Conservation (phyloP, 2,113 vertebrate genomes). For the Oryzias celebensis region DNA sequence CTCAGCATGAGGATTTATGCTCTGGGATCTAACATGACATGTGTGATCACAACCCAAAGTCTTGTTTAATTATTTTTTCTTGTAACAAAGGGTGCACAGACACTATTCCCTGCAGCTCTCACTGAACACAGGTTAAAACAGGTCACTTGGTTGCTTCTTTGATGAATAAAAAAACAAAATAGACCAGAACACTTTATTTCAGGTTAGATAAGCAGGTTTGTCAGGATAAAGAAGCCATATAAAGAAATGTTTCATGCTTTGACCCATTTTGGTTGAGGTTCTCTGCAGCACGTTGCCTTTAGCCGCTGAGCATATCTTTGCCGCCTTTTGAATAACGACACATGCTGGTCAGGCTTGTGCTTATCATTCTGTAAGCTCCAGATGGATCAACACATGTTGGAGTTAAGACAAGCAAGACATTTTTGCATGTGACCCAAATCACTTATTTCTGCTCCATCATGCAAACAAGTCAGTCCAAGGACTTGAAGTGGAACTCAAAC, state of each 20-base stretch:
- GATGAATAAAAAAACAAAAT: constrained; percentile 13
- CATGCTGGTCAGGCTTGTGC: constrained; percentile 72
- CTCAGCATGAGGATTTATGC: constrained; percentile 35
- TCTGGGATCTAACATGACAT: constrained; percentile 67
- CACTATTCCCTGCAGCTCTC: constrained; percentile 53
- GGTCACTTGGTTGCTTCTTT: constrained; percentile 26
- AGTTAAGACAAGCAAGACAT: constrained; percentile 75
- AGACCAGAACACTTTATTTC: background rate
- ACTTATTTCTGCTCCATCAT: constrained; percentile 65
- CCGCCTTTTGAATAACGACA: constrained; percentile 62
- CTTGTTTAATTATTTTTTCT: constrained; percentile 69
- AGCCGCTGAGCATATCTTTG: constrained; percentile 61
- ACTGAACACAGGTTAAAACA: constrained; percentile 28
- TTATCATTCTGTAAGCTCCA: constrained; percentile 75
- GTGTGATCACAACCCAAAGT: constrained; percentile 73
- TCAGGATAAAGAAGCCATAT: background rate
- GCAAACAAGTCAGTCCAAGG: constrained; percentile 56
- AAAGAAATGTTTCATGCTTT: constrained; percentile 13
- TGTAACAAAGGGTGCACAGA: constrained; percentile 32
- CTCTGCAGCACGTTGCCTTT: constrained; percentile 37
- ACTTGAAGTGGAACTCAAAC: constrained; percentile 28
- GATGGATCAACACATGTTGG: constrained; percentile 83
- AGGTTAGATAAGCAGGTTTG: background rate
- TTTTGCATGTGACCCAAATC: constrained; percentile 82
- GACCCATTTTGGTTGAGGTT: constrained; percentile 19